Percentiles rank a stretch among this genome's conserved stretches.
These are phyloP conservation scores for Dendronephthya gigantea DNA, from an alignment of 64 coral and sea anemone species.

Conservation along the genomic window DNA sequence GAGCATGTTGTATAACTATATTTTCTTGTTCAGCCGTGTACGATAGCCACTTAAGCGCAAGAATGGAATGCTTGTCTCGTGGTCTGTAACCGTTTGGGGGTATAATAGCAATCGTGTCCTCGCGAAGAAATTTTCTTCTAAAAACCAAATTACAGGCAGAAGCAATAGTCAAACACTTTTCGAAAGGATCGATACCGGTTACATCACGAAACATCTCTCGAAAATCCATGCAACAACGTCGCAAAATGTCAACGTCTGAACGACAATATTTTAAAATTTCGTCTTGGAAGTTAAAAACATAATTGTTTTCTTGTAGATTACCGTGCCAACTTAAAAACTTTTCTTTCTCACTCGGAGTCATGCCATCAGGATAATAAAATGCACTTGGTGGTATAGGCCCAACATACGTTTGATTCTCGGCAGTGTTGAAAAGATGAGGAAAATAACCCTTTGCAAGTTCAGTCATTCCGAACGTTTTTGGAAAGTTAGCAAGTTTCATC, in stretches of 20 bases:
- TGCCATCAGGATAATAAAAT: conserved; percentile 1
- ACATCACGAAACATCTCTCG: no score
- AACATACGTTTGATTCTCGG: no score
- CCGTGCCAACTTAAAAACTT: conserved; percentile 10
- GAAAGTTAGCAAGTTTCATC: no score
- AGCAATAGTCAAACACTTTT: background rate
- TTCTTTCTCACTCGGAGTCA: background rate
- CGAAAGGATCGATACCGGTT: background rate
- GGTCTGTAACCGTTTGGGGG: background rate
- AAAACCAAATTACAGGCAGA: conserved; percentile 9
- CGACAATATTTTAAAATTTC: no score
- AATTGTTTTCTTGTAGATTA: background rate
- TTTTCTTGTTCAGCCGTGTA: background rate
- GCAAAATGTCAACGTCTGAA: no score
- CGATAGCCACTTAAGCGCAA: conserved; percentile 10
- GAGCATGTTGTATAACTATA: conserved; percentile 9
- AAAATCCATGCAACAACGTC: no score
- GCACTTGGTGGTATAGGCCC: no score
- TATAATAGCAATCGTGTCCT: background rate
- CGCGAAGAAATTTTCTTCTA: background rate
- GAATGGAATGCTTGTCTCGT: conserved; percentile 12
- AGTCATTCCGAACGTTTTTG: no score
- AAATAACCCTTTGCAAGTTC: no score
- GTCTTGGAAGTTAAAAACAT: no score
- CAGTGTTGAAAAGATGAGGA: no score